phyloP scores from a whole-genome alignment of 2,113 vertebrate genomes.

The Tretioscincus oriximinensis region DNA sequence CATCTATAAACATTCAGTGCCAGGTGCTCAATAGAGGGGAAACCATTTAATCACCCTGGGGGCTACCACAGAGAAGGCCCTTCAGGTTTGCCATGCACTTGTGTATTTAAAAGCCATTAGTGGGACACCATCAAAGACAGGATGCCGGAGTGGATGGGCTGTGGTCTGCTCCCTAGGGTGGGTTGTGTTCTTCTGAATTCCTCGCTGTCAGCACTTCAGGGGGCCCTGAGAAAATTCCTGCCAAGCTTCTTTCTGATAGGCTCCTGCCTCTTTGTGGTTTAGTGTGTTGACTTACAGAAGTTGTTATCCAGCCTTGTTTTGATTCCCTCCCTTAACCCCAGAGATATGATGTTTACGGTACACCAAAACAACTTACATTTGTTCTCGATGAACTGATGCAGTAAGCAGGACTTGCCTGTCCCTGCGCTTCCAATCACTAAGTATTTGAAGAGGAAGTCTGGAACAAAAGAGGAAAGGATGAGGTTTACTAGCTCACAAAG shows the following conservation, averaged over 20 bases:
- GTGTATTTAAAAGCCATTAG: too few relatives aligned
- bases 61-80: too few relatives aligned
- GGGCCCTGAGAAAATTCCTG: background rate
- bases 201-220: background rate
- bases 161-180: too few relatives aligned
- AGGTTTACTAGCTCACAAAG: too few relatives aligned
- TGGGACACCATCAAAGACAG: too few relatives aligned
- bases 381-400: slow-evolving; percentile 94
- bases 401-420: slow-evolving; percentile 92
- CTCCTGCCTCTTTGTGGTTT: background rate
- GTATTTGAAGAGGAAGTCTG: slow-evolving; percentile 97
- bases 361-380: slow-evolving; percentile 81
- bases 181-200: background rate
- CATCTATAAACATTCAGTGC: too few relatives aligned
- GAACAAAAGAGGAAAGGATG: background rate
- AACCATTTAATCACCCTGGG: too few relatives aligned
- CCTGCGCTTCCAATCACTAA: slow-evolving; percentile 93
- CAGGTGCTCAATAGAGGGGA: too few relatives aligned
- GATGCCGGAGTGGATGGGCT: too few relatives aligned
- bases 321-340: background rate
- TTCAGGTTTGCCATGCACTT: too few relatives aligned
- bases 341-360: too few relatives aligned
- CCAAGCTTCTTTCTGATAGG: background rate
- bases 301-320: background rate
- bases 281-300: too few relatives aligned